Conservation (phyloP, 2,113 vertebrate genomes). For the Alaudala cheleensis region DNA sequence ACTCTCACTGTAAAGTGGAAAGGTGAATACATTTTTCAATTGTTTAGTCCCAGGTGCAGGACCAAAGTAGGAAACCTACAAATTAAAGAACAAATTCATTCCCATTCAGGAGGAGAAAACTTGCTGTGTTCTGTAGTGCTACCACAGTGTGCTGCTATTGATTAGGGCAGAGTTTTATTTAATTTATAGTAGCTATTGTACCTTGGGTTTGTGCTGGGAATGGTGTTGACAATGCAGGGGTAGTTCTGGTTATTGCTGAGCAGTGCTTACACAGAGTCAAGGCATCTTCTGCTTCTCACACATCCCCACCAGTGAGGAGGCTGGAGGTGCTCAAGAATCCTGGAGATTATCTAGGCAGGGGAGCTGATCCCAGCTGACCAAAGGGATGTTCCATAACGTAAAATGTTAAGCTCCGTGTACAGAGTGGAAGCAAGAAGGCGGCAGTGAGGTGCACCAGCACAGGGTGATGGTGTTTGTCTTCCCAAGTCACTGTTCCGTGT, state of each 20-base stretch:
- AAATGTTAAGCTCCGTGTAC: background rate
- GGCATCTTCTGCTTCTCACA: background rate
- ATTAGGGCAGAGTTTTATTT: background rate
- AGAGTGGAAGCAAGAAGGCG: background rate
- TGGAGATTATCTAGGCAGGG: background rate
- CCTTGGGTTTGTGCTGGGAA: background rate
- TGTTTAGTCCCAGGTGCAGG: background rate
- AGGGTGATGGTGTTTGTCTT: background rate
- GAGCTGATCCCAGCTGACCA: background rate
- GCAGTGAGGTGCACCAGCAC: background rate
- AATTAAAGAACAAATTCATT: background rate
- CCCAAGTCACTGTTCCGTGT: rapidly evolving
- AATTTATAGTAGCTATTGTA: background rate
- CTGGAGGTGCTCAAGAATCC: background rate
- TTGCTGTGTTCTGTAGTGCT: background rate
- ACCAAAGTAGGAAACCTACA: background rate
- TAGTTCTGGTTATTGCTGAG: background rate
- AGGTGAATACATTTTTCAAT: background rate
- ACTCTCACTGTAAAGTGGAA: background rate
- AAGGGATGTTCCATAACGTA: background rate
- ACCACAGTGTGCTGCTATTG: background rate
- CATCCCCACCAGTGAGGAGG: background rate
- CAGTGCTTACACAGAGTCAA: background rate
- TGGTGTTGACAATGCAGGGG: background rate
- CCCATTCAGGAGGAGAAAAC: background rate